A percentile compares a stretch with the other conserved stretches of the same genome.
phyloP scores from a whole-genome alignment of 1,140 invertebrate species.

The Kradibia gibbosae region DNA sequence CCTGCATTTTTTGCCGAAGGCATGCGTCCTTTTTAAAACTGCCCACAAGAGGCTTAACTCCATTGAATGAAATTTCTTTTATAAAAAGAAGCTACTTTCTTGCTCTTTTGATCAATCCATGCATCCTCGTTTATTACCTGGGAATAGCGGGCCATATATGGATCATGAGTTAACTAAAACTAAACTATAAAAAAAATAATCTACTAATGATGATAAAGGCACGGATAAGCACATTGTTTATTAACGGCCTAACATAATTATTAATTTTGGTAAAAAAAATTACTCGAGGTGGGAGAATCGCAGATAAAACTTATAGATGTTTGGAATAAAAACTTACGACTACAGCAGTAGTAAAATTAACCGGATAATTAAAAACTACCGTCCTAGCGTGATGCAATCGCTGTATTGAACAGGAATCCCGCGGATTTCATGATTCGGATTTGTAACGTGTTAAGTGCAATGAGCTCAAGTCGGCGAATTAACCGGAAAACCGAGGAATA shows the following conservation, averaged over 20 bases:
- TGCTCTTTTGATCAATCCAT: too few relatives aligned
- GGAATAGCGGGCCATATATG: too few relatives aligned
- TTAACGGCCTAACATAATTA: slow-evolving; percentile 33
- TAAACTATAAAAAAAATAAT: too few relatives aligned
- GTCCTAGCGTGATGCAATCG: slow-evolving; percentile 40
- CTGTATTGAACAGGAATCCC: slow-evolving; percentile 21
- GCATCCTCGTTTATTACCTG: too few relatives aligned
- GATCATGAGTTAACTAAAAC: too few relatives aligned
- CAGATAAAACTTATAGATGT: neutral
- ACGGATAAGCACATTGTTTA: slow-evolving; percentile 8
- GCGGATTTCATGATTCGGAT: slow-evolving; percentile 25
- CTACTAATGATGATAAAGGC: neutral
- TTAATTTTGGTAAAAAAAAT: slow-evolving; percentile 27
- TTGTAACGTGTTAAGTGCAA: slow-evolving; percentile 33
- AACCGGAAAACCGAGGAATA: slow-evolving; percentile 21
- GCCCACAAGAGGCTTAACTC: too few relatives aligned
- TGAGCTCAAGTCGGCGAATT: slow-evolving; percentile 5
- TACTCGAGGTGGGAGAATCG: neutral
- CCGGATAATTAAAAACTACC: slow-evolving; percentile 35
- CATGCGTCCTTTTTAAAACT: too few relatives aligned
- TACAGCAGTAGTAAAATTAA: slow-evolving; percentile 2
- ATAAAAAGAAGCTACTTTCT: too few relatives aligned
- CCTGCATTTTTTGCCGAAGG: too few relatives aligned
- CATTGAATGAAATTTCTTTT: too few relatives aligned
- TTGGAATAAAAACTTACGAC: neutral